Base-by-base conservation (phyloP, 2,797 vertebrate species). In the Danionella dracula region DNA sequence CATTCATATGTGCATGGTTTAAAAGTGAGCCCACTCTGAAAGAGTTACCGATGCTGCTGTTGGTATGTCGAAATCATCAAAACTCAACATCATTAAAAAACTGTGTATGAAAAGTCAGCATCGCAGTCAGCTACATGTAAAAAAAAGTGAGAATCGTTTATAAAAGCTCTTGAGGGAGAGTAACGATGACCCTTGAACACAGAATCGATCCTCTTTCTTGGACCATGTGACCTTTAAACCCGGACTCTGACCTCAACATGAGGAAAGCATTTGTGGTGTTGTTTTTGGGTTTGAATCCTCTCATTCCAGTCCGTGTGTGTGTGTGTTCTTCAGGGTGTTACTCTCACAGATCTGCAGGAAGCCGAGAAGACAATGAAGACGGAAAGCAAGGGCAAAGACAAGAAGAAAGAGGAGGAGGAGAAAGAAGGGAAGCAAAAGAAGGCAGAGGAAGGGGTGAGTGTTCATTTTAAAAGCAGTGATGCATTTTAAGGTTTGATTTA, bases 311-410 rank as follows among this genome's bases (percentile, higher is more conserved):
- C 5, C 29, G 34, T 38, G 32, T 1, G 21, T 66, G 10, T 72
- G 57, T 73, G 70, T 70, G 31, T 5, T 48, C 11, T 66, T 16
- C 77, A 93, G 91, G 91, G 91, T 71, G 91, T 93, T 71, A 93
- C 91, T 4, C 89, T 93, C 40, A 93, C 90, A 27, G 91, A 93
- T 74, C 83, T 93, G 29, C 89, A 93, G 78, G 90, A 93, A 72
- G 91, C 91, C 0, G 90, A 93, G 80, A 92, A 92, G 78, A 90
- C 87, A 8, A 90, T 92, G 68, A 89, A 89, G 82, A 81, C 78
- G 0, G 79, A 62, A 62, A 76, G 49, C 63, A 78, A 54, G 51
- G 71, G 34, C 29, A n/a, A n/a, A n/a, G n/a, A n/a, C n/a, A n/a
- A n/a, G n/a, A 67, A 15, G 65, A 86, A 59, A 59, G 86, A 87